Evolutionary conservation across 2,888 invertebrate species (phyloP).

Genomic region (Melinopterus prodromus): DNA sequence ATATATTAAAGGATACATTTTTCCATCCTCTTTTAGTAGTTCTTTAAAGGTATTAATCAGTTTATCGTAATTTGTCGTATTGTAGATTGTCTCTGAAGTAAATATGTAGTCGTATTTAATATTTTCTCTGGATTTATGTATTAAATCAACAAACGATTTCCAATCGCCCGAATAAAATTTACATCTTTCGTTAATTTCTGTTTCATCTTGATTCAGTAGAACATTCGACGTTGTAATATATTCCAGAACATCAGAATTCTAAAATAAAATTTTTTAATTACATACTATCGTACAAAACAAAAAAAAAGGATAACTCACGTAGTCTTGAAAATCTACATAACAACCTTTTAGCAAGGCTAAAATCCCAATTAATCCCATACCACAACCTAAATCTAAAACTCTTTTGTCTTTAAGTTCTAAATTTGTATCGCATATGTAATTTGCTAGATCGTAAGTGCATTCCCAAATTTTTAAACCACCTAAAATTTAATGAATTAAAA

Average conservation of each 20-base stretch:
- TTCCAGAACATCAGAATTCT: conserved; percentile 88
- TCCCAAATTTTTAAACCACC: conserved; percentile 98
- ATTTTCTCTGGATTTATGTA: conserved; percentile 56
- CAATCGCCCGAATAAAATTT: conserved; percentile 75
- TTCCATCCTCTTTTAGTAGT: conserved; percentile 69
- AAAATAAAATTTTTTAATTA: conserved; percentile 51
- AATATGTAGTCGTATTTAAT: conserved; percentile 83
- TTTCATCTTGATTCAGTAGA: conserved; percentile 67
- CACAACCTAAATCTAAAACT: conserved; percentile 92
- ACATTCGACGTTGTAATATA: conserved; percentile 86
- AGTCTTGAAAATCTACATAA: conserved; percentile 89
- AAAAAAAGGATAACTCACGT: conserved; percentile 70
- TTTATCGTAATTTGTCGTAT: conserved; percentile 79
- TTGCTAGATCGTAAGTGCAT: conserved; percentile 83
- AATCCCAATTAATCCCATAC: conserved; percentile 89
- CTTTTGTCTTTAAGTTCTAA: conserved; percentile 62
- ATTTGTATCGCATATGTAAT: conserved; percentile 66
- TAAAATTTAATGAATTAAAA: conserved; percentile 55
- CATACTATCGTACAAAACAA: conserved; percentile 24
- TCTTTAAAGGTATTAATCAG: conserved; percentile 73
- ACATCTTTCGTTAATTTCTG: conserved; percentile 57
- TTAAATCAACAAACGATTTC: conserved; percentile 62
- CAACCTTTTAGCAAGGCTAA: conserved; percentile 74
- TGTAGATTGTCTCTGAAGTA: conserved; percentile 94
- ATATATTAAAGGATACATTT: conserved; percentile 65